These are phyloP conservation scores for Aurelia coerulea DNA, from an alignment of 30 jellyfish, hydroid and myxozoan genomes.

Conservation along the genomic window DNA sequence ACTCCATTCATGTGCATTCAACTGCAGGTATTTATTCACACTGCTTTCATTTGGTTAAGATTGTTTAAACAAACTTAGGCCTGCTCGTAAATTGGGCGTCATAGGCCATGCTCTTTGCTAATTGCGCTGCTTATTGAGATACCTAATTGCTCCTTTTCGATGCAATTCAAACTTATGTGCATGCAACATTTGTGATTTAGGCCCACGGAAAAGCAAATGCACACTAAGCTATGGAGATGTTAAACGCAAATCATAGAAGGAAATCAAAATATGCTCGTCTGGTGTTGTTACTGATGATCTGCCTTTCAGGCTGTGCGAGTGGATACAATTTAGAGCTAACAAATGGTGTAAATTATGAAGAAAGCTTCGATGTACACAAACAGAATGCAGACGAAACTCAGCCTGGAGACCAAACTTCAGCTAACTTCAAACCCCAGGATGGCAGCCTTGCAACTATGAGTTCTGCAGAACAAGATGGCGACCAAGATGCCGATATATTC, in stretches of 20 bases:
- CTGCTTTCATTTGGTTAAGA: background rate
- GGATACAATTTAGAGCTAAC: no score
- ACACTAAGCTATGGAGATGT: background rate
- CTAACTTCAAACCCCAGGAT: no score
- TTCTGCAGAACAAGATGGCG: slow-evolving; percentile 4
- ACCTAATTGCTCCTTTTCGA: slow-evolving; percentile 9
- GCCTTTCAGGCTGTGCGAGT: no score
- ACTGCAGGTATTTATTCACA: slow-evolving; percentile 15
- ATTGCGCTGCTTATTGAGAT: slow-evolving; percentile 3
- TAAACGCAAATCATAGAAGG: slow-evolving; percentile 11
- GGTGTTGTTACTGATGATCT: no score
- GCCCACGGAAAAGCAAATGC: background rate
- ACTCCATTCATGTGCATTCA: slow-evolving; percentile 42
- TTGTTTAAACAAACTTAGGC: slow-evolving; percentile 34
- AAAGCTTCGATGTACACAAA: no score
- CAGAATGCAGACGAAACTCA: no score
- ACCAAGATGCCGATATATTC: slow-evolving; percentile 56
- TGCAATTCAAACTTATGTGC: background rate
- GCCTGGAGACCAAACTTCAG: no score
- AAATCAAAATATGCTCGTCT: background rate
- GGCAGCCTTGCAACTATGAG: background rate
- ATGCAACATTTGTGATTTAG: background rate
- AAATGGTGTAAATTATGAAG: no score
- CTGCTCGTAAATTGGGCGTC: slow-evolving; percentile 19
- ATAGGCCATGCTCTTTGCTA: slow-evolving; percentile 7